These are phyloP conservation scores for Copsychus sechellarum DNA, from an alignment of 2,113 vertebrate genomes.

Conservation along the genomic window DNA sequence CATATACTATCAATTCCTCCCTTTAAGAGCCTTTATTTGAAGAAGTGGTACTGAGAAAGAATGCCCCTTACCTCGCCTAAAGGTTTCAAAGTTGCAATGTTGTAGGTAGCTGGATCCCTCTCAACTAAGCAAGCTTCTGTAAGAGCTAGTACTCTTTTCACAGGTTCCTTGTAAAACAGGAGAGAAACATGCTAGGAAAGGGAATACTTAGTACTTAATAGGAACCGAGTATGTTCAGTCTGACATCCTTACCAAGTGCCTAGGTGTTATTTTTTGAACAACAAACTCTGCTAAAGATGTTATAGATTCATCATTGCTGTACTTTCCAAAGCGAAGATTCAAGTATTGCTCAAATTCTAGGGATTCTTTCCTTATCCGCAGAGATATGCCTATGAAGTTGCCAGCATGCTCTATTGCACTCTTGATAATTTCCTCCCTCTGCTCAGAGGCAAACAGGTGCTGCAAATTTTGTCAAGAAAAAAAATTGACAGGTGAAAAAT, in stretches of 20 bases:
- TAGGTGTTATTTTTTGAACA: constrained; percentile 94
- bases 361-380: constrained; percentile 89
- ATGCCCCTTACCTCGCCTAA: constrained; percentile 87
- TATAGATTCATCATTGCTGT: constrained; percentile 93
- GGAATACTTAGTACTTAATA: background rate
- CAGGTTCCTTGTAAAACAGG: constrained; percentile 83
- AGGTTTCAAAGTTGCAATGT: constrained; percentile 95
- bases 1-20: background rate
- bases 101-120: constrained; percentile 95
- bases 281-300: constrained; percentile 96
- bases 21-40: background rate
- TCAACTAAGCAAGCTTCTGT: constrained; percentile 97
- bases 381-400: constrained; percentile 92
- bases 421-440: constrained; percentile 95
- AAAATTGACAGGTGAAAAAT: background rate
- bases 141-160: constrained; percentile 90
- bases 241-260: constrained; percentile 84
- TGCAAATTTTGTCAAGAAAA: constrained; percentile 63
- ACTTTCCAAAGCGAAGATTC: constrained; percentile 92
- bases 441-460: constrained; percentile 97
- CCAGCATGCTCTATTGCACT: constrained; percentile 96
- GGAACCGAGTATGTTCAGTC: background rate
- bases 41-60: background rate
- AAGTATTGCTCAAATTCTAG: constrained; percentile 89
- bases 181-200: background rate